Evolutionary conservation across 2,113 vertebrate species (phyloP).

Genomic region (Choloepus hoffmanni): DNA sequence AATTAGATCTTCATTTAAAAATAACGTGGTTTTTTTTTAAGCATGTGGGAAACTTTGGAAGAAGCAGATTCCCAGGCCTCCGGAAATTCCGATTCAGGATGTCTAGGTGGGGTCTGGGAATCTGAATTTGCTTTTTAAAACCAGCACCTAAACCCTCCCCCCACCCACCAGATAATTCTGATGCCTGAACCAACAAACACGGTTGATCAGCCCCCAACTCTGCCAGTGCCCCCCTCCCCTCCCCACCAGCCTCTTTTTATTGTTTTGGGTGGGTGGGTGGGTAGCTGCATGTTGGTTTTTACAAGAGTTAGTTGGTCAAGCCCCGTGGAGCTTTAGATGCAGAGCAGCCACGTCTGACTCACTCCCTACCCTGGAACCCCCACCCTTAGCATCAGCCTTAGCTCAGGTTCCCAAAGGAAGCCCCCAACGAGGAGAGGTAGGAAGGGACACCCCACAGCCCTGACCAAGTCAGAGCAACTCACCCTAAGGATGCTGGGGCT

Average conservation of each 20-base stretch:
- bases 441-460: not conserved
- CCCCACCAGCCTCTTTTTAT: not conserved
- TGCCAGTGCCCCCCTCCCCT: not conserved
- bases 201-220: not conserved
- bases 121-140: not conserved
- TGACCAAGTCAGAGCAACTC: not conserved
- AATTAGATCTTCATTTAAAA: not conserved
- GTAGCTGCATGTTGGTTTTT: not conserved
- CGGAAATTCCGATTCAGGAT: not conserved
- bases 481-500: not conserved
- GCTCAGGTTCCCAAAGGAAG: slow-evolving; percentile 2
- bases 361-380: not conserved
- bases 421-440: not conserved
- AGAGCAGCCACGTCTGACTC: not conserved
- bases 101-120: not conserved
- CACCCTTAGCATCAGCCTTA: not conserved
- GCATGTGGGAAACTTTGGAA: not conserved
- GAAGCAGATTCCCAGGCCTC: not conserved
- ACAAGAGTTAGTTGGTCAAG: not conserved
- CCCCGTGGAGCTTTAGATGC: not conserved
- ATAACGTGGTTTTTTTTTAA: not conserved
- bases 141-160: not conserved
- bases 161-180: not conserved
- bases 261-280: not conserved
- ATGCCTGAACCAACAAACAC: not conserved